Base-by-base conservation (phyloP, 1,140 invertebrate genomes). In the Sipha flava region DNA sequence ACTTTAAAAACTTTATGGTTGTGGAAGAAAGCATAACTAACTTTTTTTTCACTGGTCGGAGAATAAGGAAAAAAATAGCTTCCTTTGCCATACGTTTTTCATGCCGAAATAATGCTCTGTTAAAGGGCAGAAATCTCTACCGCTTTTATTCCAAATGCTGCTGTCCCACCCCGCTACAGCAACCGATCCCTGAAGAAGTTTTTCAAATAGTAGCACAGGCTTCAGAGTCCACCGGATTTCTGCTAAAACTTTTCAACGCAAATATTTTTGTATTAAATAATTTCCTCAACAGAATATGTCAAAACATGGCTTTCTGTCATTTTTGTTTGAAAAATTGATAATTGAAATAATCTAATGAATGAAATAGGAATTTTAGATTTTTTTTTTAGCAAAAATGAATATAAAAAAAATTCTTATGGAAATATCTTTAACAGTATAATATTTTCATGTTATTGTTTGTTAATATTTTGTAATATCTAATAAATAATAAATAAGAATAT, bases 1-100 rank as follows among this genome's bases (percentile, higher is more conserved):
- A 77, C 49, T 77, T 77, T 57, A 59, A 77, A 77, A 77, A 77
- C 73, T 77, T 77, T 40, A 52, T 21, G 47, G 70, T 54, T 34
- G 23, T 47, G 47, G 47, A 54, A 34, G 47, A 75, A 54, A 77
- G 52, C 49, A 77, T 57, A 77, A 77, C 29, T 34, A 77, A 77
- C 52, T 77, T 77, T 73, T 77, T 77, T 66, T 21, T 40, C 72
- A 75, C 70, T 73, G 43, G 45, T 40, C 49, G 49, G 37, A 57
- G 31, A 57, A 77, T 9, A 40, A 26, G 12, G 18, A n/a, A 59
- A 54, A 68, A 77, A 52, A 77, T 77, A 77, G 73, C 49, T 77
- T 77, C 18, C 49, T 75, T 45, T 40, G 18, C 31, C 49, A 37
- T 57, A 29, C 73, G 73, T 59, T 77, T 77, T 40, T 75, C 72